Evolutionary conservation across 2,888 invertebrate genomes (phyloP).

Genomic region (Drosophila trichaetosa): DNA sequence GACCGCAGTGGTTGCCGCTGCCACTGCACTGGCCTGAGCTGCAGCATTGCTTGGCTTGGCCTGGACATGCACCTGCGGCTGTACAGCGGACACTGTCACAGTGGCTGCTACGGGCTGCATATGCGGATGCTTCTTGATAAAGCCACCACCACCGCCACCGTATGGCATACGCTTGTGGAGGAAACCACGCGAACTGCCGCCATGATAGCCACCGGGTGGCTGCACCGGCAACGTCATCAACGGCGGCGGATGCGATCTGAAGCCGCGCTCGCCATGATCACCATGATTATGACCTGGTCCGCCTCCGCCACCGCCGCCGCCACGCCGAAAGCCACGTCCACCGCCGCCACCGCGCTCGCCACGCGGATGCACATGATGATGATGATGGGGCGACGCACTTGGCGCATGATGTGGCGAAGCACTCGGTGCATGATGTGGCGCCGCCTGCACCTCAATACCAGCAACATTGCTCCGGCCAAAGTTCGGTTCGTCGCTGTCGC

Average conservation of each 20-base stretch:
- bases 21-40: constrained; percentile 82
- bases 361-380: constrained; percentile 74
- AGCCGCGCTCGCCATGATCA: constrained; percentile 76
- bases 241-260: constrained; percentile 81
- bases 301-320: constrained; percentile 66
- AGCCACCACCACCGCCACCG: constrained; percentile 74
- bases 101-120: constrained; percentile 18
- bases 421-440: constrained; percentile 22
- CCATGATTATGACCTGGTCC: constrained; percentile 56
- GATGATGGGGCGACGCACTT: constrained; percentile 72
- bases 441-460: constrained; percentile 41
- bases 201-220: constrained; percentile 75
- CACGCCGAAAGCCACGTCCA: constrained; percentile 70
- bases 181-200: constrained; percentile 75
- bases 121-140: constrained; percentile 76
- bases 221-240: constrained; percentile 82
- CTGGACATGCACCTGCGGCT: constrained; percentile 14
- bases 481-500: constrained; percentile 69
- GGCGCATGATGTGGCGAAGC: constrained; percentile 42
- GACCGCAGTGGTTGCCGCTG: constrained; percentile 83
- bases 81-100: constrained; percentile 7
- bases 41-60: constrained; percentile 69
- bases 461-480: constrained; percentile 48
- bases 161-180: constrained; percentile 83
- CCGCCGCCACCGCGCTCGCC: constrained; percentile 71